Evolutionary conservation across 1,140 invertebrate species (phyloP).

Genomic region (Leptinotarsa undecemlineata): DNA sequence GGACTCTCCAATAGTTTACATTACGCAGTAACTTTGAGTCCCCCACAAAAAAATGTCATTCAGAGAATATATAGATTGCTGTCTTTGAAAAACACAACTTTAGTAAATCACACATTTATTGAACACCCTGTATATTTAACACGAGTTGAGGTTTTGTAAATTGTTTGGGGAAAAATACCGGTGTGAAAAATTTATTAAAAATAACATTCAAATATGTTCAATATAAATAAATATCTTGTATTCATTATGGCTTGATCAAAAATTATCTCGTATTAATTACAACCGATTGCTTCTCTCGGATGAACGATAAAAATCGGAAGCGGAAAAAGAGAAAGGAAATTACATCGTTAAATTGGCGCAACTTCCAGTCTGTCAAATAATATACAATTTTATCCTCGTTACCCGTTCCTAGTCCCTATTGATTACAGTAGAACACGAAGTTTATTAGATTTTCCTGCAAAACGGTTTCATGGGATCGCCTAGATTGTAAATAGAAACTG

Average conservation of each 20-base stretch:
- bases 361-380: constrained; percentile 10
- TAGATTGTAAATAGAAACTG: background rate
- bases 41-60: no score
- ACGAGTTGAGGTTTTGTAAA: no score
- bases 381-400: constrained; percentile 11
- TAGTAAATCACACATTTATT: no score
- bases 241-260: background rate
- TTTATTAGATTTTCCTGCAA: background rate
- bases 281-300: background rate
- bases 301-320: background rate
- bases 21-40: no score
- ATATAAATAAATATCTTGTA: no score
- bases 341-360: constrained; percentile 10
- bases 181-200: no score
- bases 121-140: no score
- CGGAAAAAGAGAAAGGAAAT: constrained; percentile 8
- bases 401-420: background rate
- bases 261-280: background rate
- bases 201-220: no score
- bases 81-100: no score
- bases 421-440: constrained; percentile 9
- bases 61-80: no score
- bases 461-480: background rate
- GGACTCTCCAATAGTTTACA: no score
- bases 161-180: no score